Conservation (phyloP, 1,140 invertebrate species). For the Stegodyphus mimosarum region DNA sequence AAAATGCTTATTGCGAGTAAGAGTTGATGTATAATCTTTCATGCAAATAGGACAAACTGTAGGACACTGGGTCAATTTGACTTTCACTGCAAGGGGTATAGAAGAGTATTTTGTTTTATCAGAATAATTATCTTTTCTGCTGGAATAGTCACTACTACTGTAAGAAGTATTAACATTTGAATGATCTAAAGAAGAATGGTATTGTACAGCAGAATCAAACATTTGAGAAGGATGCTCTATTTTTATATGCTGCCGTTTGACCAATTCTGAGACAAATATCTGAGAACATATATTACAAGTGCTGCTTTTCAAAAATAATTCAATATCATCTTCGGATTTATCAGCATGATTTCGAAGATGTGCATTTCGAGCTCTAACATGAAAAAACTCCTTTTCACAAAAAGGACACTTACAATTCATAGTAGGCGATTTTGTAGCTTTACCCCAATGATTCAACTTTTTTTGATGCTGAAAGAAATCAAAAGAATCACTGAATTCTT, state of each 20-base stretch:
- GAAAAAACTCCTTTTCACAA: conserved; percentile 51
- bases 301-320: conserved; percentile 48
- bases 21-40: conserved; percentile 25
- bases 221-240: conserved; percentile 18
- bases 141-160: neutral
- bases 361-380: conserved; percentile 33
- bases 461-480: conserved; percentile 48
- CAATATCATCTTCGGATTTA: conserved; percentile 19
- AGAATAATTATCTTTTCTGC: neutral
- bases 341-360: conserved; percentile 51
- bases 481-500: conserved; percentile 42
- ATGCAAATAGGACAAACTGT: conserved; percentile 44
- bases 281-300: conserved; percentile 57
- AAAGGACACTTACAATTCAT: conserved; percentile 52
- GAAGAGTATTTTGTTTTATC: neutral
- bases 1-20: conserved; percentile 44
- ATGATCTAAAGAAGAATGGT: neutral
- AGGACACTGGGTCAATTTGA: conserved; percentile 34
- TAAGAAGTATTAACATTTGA: neutral
- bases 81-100: conserved; percentile 18
- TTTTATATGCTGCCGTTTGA: conserved; percentile 42
- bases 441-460: conserved; percentile 48
- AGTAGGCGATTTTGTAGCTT: conserved; percentile 34
- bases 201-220: neutral
- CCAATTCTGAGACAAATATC: conserved; percentile 32